Base-by-base conservation (phyloP, 2,888 invertebrate species). In the Amblyjoppa fuscipennis region DNA sequence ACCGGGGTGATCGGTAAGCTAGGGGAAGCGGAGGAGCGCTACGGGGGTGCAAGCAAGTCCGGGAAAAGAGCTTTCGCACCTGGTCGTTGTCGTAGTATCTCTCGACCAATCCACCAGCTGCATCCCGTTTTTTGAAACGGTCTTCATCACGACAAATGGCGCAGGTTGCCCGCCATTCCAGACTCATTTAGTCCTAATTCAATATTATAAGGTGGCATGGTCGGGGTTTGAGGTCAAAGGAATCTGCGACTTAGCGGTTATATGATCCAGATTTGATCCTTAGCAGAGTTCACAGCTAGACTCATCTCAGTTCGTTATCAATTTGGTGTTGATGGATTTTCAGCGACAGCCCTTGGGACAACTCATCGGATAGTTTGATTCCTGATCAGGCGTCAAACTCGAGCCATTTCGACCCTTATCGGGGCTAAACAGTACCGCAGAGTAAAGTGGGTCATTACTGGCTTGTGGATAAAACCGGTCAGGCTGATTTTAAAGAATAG, bases 181-280 rank as follows among this genome's bases (percentile, higher is more conserved):
- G 78, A 79, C 78, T 81, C 75, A 85, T 85, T 85, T 79, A 49
- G 78, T 78, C 78, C 78, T 78, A 79, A 85, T 82, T 56, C 78
- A 79, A 85, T 85, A 85, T 79, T 64, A 51, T 51, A 75, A 69
- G 76, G 66, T 70, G 41, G 56, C 16, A 66, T 61, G 69, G 45
- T 20, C n/a, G 34, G 3, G 38, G 34, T 41, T 34, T 53, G 53
- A 53, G 41, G 74, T 64, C 41, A 31, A 70, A 49, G 49, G 45
- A 61, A 66, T 16, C 45, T 31, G 31, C 61, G 49, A 53, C 13
- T 13, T 16, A 68, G 69, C 38, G 11, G 28, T 6, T 11, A 31
- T 45, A 66, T 41, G 11, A 38, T n/a, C 28, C 31, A 28, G 5
- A 28, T 70, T 51, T 70, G 3, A 53, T 28, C 20, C 41, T 70